These are phyloP conservation scores for Baryphthengus martii DNA, from an alignment of 2,113 vertebrate species.

Conservation along the genomic window DNA sequence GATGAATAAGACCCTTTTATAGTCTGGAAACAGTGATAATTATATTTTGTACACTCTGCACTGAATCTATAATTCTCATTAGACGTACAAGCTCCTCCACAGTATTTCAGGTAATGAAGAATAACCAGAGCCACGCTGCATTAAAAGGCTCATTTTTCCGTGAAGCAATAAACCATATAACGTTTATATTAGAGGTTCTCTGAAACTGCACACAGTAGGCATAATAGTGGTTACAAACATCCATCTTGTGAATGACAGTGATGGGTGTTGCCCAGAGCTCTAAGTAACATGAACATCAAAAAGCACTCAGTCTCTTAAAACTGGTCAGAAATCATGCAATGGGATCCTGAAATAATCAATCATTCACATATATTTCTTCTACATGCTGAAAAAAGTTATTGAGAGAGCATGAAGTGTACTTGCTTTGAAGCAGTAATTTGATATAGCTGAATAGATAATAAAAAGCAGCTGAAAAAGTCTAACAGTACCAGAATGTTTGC, in stretches of 20 bases:
- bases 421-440: background rate
- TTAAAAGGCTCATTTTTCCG: slow-evolving; percentile 58
- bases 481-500: background rate
- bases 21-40: slow-evolving; percentile 43
- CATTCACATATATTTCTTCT: background rate
- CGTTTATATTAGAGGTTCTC: slow-evolving; percentile 59
- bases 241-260: slow-evolving; percentile 32
- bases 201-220: slow-evolving; percentile 31
- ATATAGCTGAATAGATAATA: background rate
- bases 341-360: slow-evolving; percentile 5
- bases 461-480: background rate
- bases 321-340: slow-evolving; percentile 1
- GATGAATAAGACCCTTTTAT: slow-evolving; percentile 43
- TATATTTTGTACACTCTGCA: slow-evolving; percentile 22
- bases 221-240: slow-evolving; percentile 30
- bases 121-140: background rate
- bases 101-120: slow-evolving; percentile 44
- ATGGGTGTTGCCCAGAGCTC: background rate
- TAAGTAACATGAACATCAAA: slow-evolving; percentile 43
- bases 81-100: background rate
- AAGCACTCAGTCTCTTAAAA: slow-evolving; percentile 35
- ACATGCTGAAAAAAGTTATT: background rate
- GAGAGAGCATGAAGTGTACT: background rate
- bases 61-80: slow-evolving; percentile 48
- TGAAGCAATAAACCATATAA: slow-evolving; percentile 58